Evolutionary conservation across 2,797 vertebrate species (phyloP).

Genomic region (Leptodactylus fallax): DNA sequence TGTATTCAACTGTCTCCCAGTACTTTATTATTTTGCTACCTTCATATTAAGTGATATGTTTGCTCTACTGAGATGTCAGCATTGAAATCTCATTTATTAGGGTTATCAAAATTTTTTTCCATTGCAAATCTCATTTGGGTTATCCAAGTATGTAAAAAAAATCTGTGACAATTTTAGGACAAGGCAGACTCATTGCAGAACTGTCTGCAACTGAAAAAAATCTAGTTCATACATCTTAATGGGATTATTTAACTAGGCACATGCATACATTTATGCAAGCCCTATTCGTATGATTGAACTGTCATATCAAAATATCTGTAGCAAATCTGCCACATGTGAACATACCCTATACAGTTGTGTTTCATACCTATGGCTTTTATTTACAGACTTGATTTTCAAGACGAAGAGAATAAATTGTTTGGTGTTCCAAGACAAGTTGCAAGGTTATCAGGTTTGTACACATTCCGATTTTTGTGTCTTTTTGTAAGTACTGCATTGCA

Average conservation of each 20-base stretch:
- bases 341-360: background rate
- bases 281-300: background rate
- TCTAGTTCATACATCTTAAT: background rate
- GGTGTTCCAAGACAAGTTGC: background rate
- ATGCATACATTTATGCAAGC: background rate
- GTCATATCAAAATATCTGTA: too few relatives aligned
- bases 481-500: background rate
- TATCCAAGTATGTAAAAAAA: too few relatives aligned
- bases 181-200: background rate
- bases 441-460: constrained; percentile 28
- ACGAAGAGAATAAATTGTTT: background rate
- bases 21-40: background rate
- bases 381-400: background rate
- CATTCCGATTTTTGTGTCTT: background rate
- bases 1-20: background rate
- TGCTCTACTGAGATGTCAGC: background rate
- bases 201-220: too few relatives aligned
- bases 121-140: too few relatives aligned
- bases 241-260: too few relatives aligned
- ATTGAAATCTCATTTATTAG: too few relatives aligned
- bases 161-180: too few relatives aligned
- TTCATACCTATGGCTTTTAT: background rate
- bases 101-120: too few relatives aligned
- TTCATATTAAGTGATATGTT: background rate
- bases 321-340: background rate